Conservation (phyloP, 2,888 invertebrate species). For the Machimus atricapillus region DNA sequence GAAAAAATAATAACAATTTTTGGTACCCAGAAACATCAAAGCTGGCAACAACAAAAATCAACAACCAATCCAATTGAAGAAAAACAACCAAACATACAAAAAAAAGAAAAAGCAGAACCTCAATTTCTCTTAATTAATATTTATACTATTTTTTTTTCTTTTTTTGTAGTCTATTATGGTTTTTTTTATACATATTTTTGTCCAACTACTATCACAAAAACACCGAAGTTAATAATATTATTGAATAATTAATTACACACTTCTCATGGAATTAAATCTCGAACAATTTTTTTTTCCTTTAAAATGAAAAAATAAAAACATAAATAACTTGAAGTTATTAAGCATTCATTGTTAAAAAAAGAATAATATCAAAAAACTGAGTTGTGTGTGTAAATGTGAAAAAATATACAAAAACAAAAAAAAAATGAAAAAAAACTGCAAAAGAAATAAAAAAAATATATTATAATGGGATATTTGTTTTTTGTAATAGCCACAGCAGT, state of each 20-base stretch:
- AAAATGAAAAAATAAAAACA: background rate
- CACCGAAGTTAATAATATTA: too few species aligned
- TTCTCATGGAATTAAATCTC: too few species aligned
- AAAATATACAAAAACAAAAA: background rate
- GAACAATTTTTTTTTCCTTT: too few species aligned
- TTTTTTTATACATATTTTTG: background rate
- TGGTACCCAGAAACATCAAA: too few species aligned
- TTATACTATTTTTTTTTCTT: background rate
- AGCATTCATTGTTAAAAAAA: background rate
- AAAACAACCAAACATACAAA: background rate
- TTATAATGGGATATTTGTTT: background rate
- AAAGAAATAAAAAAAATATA: background rate
- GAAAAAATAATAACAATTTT: slow-evolving; percentile 44
- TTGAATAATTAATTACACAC: too few species aligned
- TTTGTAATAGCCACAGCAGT: background rate
- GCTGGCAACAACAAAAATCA: too few species aligned
- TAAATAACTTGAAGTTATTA: background rate
- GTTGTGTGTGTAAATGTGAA: background rate
- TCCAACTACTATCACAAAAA: too few species aligned
- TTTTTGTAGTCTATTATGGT: background rate
- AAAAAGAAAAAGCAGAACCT: background rate
- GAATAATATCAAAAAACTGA: background rate
- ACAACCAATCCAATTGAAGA: background rate
- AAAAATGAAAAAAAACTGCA: background rate
- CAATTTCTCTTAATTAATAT: too few species aligned